Base-by-base conservation (phyloP, 2,797 vertebrate species). In the Gymnodraco acuticeps region DNA sequence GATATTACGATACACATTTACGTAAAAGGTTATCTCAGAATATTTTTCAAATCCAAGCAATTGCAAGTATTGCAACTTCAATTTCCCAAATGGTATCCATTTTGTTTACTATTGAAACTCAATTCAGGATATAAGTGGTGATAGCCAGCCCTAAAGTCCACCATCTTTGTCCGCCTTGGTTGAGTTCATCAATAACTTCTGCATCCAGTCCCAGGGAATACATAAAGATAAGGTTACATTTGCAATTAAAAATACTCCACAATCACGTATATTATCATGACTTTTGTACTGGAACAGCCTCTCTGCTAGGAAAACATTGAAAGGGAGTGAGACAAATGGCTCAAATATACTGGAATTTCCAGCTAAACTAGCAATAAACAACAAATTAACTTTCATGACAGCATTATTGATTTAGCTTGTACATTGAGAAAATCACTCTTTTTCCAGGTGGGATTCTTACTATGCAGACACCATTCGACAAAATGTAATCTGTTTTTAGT, bases 331-430 rank as follows among this genome's bases (percentile, higher is more conserved):
- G 56, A 82, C 65, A 68, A 79, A 77, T 3, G 1, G 10, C 43
- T 56, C 10, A 59, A 75, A 80, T 66, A 64, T 56, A 52, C 38
- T 53, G 27, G 10, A 43, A 51, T 81, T 74, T 77, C 46, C 23
- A 75, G 64, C 54, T 53, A 78, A 68, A 69, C 46, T 67, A 47
- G 51, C 61, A 3, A 33, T 65, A 82, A 77, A 76, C 78, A 67
- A 50, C 38, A 4, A 67, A 70, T 64, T 64, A 46, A 31, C 27
- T 72, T 81, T 70, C 53, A 78, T 78, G 38, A 17, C 58, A 45
- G 45, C 33, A 62, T 87, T 78, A 64, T 78, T 87, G 54, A 67
- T 86, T 78, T 63, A 69, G 52, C 45, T 69, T 54, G 33, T 48
- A 70, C 19, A 78, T 42, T 66, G 71, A 78, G 61, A 45, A 65